A percentile compares a stretch with the other conserved stretches of the same genome.
phyloP scores from a whole-genome alignment of 2,797 vertebrate species.

The Acanthurus lineatus region DNA sequence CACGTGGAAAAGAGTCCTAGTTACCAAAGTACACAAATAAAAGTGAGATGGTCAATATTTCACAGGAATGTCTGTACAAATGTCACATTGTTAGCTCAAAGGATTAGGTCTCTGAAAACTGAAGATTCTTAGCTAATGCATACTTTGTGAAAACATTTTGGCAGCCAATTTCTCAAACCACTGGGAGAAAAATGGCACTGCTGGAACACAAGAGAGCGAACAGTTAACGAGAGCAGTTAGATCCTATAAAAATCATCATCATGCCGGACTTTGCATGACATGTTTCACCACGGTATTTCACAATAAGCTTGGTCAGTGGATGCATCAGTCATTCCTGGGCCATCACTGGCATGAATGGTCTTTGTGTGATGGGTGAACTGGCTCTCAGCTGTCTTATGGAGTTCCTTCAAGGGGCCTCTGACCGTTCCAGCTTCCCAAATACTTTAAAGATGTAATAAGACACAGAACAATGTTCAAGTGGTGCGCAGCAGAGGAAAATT shows the following conservation, averaged over 20 bases:
- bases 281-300: conserved; percentile 36
- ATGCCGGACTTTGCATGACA: conserved; percentile 24
- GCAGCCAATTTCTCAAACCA: conserved; percentile 67
- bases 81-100: conserved; percentile 77
- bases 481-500: conserved; percentile 59
- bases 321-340: conserved; percentile 43
- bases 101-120: conserved; percentile 71
- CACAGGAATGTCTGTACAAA: conserved; percentile 79
- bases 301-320: conserved; percentile 24
- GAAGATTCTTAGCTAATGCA: conserved; percentile 70
- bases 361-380: conserved; percentile 47
- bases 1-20: conserved; percentile 74
- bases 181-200: conserved; percentile 48
- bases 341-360: conserved; percentile 55
- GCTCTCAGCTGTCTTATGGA: conserved; percentile 36
- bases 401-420: conserved; percentile 50
- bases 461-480: conserved; percentile 58
- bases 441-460: conserved; percentile 57
- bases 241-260: conserved; percentile 48
- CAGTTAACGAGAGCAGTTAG: conserved; percentile 32
- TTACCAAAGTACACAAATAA: conserved; percentile 84
- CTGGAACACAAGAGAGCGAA: conserved; percentile 25
- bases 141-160: conserved; percentile 69
- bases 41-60: conserved; percentile 79
- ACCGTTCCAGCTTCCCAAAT: conserved; percentile 36